phyloP scores from a whole-genome alignment of 2,888 invertebrate genomes.

The Phengaris arion region DNA sequence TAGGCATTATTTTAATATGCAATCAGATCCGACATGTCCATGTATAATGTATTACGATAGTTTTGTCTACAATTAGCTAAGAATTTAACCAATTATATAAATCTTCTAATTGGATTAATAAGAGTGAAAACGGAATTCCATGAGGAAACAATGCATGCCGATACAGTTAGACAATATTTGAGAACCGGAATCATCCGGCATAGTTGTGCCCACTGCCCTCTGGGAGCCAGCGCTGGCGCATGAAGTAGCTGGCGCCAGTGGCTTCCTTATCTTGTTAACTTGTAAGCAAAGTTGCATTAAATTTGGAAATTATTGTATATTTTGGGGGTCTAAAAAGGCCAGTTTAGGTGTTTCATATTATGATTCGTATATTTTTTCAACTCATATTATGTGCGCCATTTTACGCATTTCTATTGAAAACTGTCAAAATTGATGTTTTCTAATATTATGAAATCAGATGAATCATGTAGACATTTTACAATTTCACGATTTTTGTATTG shows the following conservation, averaged over 20 bases:
- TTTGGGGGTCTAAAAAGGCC: too few species aligned
- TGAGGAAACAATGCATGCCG: slow-evolving; percentile 1
- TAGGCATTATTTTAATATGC: too few species aligned
- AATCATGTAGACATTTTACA: too few species aligned
- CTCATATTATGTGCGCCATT: too few species aligned
- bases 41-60: background rate
- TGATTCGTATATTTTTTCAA: too few species aligned
- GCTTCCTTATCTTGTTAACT: background rate
- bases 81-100: slow-evolving; percentile 9
- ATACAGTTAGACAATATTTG: slow-evolving; percentile 12
- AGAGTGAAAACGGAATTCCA: slow-evolving; percentile 23
- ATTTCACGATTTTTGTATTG: too few species aligned
- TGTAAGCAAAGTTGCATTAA: background rate
- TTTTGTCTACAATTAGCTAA: background rate
- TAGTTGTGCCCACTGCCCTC: background rate
- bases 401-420: too few species aligned
- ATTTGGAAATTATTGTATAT: too few species aligned
- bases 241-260: background rate
- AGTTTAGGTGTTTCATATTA: too few species aligned
- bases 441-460: too few species aligned
- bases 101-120: slow-evolving; percentile 8
- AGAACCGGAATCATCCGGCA: background rate
- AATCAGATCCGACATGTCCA: too few species aligned
- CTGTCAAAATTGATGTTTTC: too few species aligned
- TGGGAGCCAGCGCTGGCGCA: background rate